A percentile compares a stretch with the other conserved stretches of the same genome.
phyloP scores from a whole-genome alignment of 2,888 invertebrate genomes.

The Entomobrya multifasciata region DNA sequence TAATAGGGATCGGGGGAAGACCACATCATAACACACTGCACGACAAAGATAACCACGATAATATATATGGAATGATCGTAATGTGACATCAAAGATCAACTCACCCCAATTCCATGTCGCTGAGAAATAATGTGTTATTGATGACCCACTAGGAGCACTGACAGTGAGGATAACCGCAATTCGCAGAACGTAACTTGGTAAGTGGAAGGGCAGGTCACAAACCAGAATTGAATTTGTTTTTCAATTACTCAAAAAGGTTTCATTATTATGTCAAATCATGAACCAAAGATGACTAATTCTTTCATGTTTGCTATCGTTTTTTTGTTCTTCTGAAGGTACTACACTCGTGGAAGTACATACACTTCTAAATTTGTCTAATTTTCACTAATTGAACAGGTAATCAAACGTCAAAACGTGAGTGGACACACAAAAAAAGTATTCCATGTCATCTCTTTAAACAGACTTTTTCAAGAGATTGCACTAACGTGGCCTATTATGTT shows the following conservation, averaged over 20 bases:
- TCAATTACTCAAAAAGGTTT: too few relatives aligned
- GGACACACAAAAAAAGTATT: neutral
- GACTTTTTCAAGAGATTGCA: neutral
- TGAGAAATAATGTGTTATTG: neutral
- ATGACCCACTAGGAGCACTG: neutral
- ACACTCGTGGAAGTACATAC: too few relatives aligned
- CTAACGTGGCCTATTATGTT: neutral
- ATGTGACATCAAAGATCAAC: neutral
- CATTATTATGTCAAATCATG: too few relatives aligned
- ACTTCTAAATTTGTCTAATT: too few relatives aligned
- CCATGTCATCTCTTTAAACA: neutral
- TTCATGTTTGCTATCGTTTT: too few relatives aligned
- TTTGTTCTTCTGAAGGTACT: too few relatives aligned
- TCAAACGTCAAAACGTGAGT: neutral
- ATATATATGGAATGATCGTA: neutral
- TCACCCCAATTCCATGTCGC: slow-evolving; percentile 16
- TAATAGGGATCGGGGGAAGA: neutral
- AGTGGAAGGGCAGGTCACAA: too few relatives aligned
- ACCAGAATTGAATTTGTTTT: too few relatives aligned
- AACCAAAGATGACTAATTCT: too few relatives aligned
- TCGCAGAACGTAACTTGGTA: neutral
- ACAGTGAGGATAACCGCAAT: neutral
- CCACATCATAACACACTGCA: too few relatives aligned
- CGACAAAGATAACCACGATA: neutral
- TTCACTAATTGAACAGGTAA: too few relatives aligned